These are phyloP conservation scores for Catocala fraxini DNA, from an alignment of 2,888 invertebrate genomes.

Conservation along the genomic window DNA sequence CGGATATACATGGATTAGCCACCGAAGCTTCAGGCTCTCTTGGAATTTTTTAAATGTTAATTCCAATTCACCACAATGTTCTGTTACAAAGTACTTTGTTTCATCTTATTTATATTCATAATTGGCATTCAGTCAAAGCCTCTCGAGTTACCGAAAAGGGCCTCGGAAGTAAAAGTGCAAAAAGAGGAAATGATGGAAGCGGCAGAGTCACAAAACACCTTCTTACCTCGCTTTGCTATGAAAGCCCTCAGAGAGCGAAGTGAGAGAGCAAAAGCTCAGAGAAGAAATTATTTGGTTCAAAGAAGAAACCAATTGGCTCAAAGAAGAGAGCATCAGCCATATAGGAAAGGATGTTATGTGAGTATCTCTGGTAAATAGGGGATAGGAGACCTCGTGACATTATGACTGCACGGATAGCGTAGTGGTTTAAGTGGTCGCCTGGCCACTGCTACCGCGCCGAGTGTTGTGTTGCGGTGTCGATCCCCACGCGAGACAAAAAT, in stretches of 20 bases:
- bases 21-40: conserved; percentile 36
- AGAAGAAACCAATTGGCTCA: conserved; percentile 48
- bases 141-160: conserved; percentile 49
- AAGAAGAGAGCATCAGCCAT: conserved; percentile 31
- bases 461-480: too few species aligned
- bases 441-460: too few species aligned
- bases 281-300: conserved; percentile 59
- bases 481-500: too few species aligned
- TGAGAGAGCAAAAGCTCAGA: conserved; percentile 66
- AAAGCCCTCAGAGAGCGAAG: conserved; percentile 71
- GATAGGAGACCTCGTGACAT: too few species aligned
- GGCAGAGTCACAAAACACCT: conserved; percentile 77
- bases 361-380: conserved; percentile 14
- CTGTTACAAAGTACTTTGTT: conserved; percentile 51
- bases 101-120: conserved; percentile 53
- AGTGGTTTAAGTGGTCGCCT: too few species aligned
- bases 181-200: conserved; percentile 74
- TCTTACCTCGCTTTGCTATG: conserved; percentile 81
- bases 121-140: conserved; percentile 59
- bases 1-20: conserved; percentile 69
- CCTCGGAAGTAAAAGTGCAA: conserved; percentile 27
- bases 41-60: conserved; percentile 17
- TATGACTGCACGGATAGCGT: too few species aligned
- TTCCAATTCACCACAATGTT: conserved; percentile 50
- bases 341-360: conserved; percentile 40